Conservation (phyloP, 1,140 invertebrate species). For the Philopotamus ludificatus region DNA sequence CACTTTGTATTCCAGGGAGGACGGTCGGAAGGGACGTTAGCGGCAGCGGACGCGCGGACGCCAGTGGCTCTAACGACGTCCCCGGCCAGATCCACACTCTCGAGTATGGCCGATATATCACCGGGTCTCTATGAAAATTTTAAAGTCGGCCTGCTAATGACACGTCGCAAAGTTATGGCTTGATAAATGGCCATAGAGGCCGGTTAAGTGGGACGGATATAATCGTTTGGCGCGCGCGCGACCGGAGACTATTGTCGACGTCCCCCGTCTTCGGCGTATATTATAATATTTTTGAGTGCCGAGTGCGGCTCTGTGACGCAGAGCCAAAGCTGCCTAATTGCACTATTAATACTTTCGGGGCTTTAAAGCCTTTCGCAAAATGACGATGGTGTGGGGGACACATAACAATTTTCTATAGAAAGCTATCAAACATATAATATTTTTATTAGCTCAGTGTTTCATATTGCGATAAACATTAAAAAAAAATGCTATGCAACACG, state of each 20-base stretch:
- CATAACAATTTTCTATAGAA: no score
- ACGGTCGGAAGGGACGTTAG: conserved; percentile 24
- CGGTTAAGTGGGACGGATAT: conserved; percentile 41
- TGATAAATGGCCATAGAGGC: conserved; percentile 38
- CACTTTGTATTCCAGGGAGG: conserved; percentile 38
- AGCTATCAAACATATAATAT: no score
- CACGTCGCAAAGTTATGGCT: conserved; percentile 41
- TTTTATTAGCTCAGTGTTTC: no score
- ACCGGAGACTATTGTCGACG: conserved; percentile 35
- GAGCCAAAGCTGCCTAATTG: no score
- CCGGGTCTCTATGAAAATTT: conserved; percentile 42
- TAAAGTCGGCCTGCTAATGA: conserved; percentile 43
- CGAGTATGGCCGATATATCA: conserved; percentile 42
- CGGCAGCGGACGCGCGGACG: conserved; percentile 37
- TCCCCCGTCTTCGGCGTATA: conserved; percentile 37
- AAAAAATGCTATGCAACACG: no score
- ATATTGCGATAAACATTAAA: no score
- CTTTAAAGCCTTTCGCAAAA: no score
- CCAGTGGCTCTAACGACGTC: conserved; percentile 39
- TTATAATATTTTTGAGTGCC: conserved; percentile 40
- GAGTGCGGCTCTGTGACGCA: neutral
- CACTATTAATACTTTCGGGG: no score
- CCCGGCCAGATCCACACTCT: conserved; percentile 38
- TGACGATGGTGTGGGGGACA: no score
- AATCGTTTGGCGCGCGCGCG: conserved; percentile 32